Percentiles rank a stretch among this genome's conserved stretches.
phyloP scores from a whole-genome alignment of 2,113 vertebrate species.

The Leucoraja erinaceus region DNA sequence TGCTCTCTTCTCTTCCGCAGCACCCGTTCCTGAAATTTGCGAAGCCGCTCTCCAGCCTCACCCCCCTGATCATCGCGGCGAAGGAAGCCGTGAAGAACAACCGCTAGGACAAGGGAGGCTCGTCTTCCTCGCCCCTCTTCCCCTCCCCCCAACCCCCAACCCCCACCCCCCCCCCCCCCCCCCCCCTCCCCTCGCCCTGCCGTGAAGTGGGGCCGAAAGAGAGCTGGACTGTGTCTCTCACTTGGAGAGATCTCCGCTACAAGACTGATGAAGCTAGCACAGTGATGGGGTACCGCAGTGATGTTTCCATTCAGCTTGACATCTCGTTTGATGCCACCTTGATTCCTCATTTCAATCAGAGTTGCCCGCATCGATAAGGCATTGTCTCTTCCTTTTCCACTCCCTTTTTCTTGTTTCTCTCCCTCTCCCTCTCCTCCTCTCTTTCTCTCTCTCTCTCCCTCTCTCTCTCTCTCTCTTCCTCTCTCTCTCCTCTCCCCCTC shows the following conservation, averaged over 20 bases:
- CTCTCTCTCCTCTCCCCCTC: too few relatives aligned
- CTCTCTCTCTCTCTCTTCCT: too few relatives aligned
- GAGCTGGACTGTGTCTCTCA: constrained; percentile 3
- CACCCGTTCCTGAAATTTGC: constrained; percentile 98
- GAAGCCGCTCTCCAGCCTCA: constrained; percentile 96
- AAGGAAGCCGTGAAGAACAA: constrained; percentile 99
- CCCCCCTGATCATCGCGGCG: constrained; percentile 94
- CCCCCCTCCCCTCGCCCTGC: neutral
- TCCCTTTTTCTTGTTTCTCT: neutral
- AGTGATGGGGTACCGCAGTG: neutral
- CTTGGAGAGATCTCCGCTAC: constrained; percentile 21
- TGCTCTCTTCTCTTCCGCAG: constrained; percentile 52
- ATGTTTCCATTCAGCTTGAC: neutral
- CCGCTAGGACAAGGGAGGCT: constrained; percentile 60
- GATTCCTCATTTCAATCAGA: neutral
- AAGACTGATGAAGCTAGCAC: constrained; percentile 17
- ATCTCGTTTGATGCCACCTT: constrained; percentile 27
- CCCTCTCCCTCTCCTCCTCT: too few relatives aligned
- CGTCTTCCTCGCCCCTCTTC: neutral
- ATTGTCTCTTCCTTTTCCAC: neutral
- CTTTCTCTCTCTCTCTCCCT: too few relatives aligned
- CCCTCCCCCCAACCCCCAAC: neutral
- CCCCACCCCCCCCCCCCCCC: too few relatives aligned
- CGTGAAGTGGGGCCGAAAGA: constrained; percentile 1
- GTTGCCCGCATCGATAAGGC: neutral